Base-by-base conservation (phyloP, 2,113 vertebrate species). In the Carassius gibelio region DNA sequence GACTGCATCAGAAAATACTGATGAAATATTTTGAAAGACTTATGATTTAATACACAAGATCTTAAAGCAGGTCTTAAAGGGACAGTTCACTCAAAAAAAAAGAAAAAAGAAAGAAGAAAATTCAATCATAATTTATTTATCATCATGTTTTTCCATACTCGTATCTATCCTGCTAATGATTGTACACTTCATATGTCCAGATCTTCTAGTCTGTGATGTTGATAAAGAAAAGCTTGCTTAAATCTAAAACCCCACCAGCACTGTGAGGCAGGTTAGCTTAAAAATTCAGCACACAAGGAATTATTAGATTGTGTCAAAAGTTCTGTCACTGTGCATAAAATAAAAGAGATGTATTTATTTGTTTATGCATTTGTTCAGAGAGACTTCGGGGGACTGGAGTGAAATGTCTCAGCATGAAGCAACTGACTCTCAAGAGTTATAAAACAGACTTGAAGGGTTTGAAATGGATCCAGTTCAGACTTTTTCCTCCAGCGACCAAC, bases 11-110 rank as follows among this genome's bases (percentile, higher is more conserved):
- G 61, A 61, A 76, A 36, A 81, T 64, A 17, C 11, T 84, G 52
- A 83, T 83, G 68, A 86, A 83, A 83, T 75, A 83, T 34, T 84
- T 36, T 57, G 30, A 75, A 77, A 83, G 68, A 79, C 42, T 34
- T 17, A 52, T 75, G 72, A 75, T 14, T 26, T 48, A 26, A 42
- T 26, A 42, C 38, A 38, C 7, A 71, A 71, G 68, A 71, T 8
- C 68, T 71, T 19, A 72, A 74, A 45, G 5, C 11, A 9, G 17
- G 48, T 78, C 66, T 78, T 55, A 36, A 84, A 76, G 59, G 14
- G 15, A 55, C 14, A 74, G 42, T 48, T 74, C 42, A 74, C 42
- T 42, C 38, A 48, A 74, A 74, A 48, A n/a, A 61, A 61, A 7
- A 5, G 19, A 57, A 19, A 2, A 17, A 26, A n/a, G n/a, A 26